These are phyloP conservation scores for Andrena hattorfiana DNA, from an alignment of 2,888 invertebrate genomes.

Conservation along the genomic window DNA sequence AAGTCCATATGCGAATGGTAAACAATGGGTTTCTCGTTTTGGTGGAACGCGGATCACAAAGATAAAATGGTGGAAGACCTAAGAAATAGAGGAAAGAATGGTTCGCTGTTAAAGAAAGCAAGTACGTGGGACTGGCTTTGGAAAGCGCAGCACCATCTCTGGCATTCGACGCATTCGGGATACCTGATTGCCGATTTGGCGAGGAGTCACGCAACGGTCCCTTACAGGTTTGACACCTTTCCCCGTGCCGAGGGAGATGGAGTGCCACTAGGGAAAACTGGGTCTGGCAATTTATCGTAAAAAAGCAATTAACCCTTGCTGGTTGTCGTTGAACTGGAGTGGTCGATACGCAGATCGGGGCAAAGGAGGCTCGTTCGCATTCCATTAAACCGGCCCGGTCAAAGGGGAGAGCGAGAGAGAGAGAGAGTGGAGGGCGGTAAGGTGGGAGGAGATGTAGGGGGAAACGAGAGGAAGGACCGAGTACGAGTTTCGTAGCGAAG, in stretches of 20 bases:
- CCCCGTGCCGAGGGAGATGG: neutral
- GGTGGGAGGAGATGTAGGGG: too few species aligned
- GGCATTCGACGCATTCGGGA: neutral
- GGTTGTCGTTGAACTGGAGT: neutral
- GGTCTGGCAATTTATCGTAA: neutral
- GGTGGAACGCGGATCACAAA: neutral
- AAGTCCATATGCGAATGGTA: neutral
- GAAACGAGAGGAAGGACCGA: slow-evolving; percentile 9
- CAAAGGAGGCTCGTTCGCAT: slow-evolving; percentile 33
- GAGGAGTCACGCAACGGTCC: neutral
- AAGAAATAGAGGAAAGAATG: neutral
- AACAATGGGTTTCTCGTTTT: slow-evolving; percentile 1
- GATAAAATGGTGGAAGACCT: neutral
- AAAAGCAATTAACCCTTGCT: slow-evolving; percentile 29
- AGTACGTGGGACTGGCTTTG: neutral
- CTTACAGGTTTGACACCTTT: neutral
- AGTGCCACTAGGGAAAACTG: neutral
- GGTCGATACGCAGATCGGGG: slow-evolving; percentile 40
- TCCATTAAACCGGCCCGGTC: slow-evolving; percentile 31
- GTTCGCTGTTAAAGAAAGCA: neutral
- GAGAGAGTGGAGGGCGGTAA: too few species aligned
- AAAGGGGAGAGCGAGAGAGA: neutral
- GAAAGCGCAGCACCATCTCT: neutral
- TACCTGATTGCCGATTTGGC: neutral
- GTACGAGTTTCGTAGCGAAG: slow-evolving; percentile 31